Evolutionary conservation across 2,113 vertebrate genomes (phyloP), one percentile per base, ranked within the genome.

Genomic region (Pongo pygmaeus): DNA sequence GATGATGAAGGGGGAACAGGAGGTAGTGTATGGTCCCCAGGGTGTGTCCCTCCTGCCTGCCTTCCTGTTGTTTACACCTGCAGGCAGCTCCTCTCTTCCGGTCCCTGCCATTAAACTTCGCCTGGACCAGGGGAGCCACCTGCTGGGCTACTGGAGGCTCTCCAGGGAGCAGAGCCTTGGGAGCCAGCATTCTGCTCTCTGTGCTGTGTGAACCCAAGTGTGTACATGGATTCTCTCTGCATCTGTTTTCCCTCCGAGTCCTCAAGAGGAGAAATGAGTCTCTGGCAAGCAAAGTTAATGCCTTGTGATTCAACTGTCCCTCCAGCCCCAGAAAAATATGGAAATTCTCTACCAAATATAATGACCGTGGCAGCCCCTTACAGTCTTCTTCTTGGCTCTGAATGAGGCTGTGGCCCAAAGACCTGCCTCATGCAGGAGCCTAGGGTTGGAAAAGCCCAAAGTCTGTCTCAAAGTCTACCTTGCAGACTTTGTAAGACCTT

Each of bases 391-490:
- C 67, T n/a, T 55, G 57, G 38, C 25, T 61, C 67, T 48, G 30
- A 74, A 57, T 38, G 72, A 88, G 25, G 12, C 55, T 17, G 14
- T 64, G 38, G 14, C 13, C 40, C 91, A 84, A 38, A 8, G 0
- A 50, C 18, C 61, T 22, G 18, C n/a, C 2, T 92, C 48, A 20
- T 32, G 17, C 25, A 43, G 40, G 3, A 93, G 27, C 38, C 27
- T 8, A 16, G 30, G 74, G 23, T 81, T 32, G 18, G 5, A 96
- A 85, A 85, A 52, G 46, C 23, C 79, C 67, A 59, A 3, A 17
- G 8, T 50, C 13, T 43, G 23, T 32, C 83, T 69, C 74, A 30
- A 61, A 43, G 17, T 98, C 98, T 81, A 99, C 99, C 98, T 98
- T 99, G 97, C 46, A 46, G 46, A 46, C 46, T 46, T 46, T 10